phyloP scores from a whole-genome alignment of 2,888 invertebrate species.

The Limenitis camilla region DNA sequence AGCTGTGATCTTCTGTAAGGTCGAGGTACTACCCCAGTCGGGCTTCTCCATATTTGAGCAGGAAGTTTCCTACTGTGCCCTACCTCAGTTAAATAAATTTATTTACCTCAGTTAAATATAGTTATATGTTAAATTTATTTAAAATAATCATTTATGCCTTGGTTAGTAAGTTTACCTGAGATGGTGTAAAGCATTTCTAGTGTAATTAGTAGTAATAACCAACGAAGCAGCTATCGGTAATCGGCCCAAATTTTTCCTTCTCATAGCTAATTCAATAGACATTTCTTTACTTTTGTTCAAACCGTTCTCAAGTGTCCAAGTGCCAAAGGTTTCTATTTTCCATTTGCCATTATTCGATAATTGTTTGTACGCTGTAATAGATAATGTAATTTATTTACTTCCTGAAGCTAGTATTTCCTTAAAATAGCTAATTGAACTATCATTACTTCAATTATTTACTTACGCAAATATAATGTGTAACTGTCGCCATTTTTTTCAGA shows the following conservation, averaged over 20 bases:
- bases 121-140: too few relatives aligned
- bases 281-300: conserved; percentile 31
- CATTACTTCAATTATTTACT: too few relatives aligned
- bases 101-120: too few relatives aligned
- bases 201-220: conserved; percentile 33
- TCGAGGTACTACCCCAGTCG: too few relatives aligned
- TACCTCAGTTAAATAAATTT: too few relatives aligned
- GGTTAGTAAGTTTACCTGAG: conserved; percentile 29
- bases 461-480: too few relatives aligned
- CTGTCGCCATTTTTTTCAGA: too few relatives aligned
- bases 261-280: conserved; percentile 29
- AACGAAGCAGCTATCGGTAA: conserved; percentile 25
- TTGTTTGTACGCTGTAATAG: conserved; percentile 46
- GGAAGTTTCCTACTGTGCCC: too few relatives aligned
- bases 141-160: too few relatives aligned
- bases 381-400: background rate
- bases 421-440: too few relatives aligned
- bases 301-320: conserved; percentile 37
- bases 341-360: conserved; percentile 28
- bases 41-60: too few relatives aligned
- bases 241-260: conserved; percentile 43
- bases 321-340: conserved; percentile 41
- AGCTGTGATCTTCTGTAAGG: too few relatives aligned
- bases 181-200: conserved; percentile 35
- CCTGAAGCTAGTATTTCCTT: background rate